A percentile compares a stretch with the other conserved stretches of the same genome.
These are phyloP conservation scores for Mantis religiosa DNA, from an alignment of 2,888 invertebrate species.

Conservation along the genomic window DNA sequence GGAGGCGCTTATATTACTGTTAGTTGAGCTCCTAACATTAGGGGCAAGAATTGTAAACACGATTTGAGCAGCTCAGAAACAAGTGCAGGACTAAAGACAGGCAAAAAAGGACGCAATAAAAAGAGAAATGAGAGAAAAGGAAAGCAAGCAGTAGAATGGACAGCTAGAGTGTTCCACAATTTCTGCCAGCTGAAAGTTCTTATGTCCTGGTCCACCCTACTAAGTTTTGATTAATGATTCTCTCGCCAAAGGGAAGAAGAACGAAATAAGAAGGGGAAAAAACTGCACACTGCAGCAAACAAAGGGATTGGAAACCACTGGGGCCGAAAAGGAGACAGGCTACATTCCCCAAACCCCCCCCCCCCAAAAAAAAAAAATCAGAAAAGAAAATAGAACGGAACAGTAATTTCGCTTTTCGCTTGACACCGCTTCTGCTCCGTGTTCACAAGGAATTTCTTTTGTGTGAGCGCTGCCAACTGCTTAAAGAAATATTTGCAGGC, in stretches of 20 bases:
- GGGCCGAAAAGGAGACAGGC: background rate
- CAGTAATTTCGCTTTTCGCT: background rate
- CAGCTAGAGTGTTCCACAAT: background rate
- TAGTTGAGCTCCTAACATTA: background rate
- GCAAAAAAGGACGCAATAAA: background rate
- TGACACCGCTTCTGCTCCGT: background rate
- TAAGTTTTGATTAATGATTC: background rate
- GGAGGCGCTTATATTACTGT: background rate
- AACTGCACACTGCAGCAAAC: slow-evolving; percentile 7
- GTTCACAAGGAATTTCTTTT: background rate
- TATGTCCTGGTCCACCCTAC: background rate
- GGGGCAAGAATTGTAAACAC: background rate
- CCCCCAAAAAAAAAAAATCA: background rate
- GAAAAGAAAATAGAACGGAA: background rate
- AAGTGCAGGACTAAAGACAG: background rate
- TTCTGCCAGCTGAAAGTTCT: background rate
- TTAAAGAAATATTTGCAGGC: background rate
- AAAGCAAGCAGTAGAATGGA: background rate
- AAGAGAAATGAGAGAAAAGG: background rate
- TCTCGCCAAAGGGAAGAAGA: background rate
- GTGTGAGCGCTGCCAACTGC: background rate
- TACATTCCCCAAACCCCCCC: background rate
- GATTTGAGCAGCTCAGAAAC: background rate
- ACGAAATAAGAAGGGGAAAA: background rate
- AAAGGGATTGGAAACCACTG: background rate